These are phyloP conservation scores for Centropus unirufus DNA, from an alignment of 2,113 vertebrate genomes.

Conservation along the genomic window DNA sequence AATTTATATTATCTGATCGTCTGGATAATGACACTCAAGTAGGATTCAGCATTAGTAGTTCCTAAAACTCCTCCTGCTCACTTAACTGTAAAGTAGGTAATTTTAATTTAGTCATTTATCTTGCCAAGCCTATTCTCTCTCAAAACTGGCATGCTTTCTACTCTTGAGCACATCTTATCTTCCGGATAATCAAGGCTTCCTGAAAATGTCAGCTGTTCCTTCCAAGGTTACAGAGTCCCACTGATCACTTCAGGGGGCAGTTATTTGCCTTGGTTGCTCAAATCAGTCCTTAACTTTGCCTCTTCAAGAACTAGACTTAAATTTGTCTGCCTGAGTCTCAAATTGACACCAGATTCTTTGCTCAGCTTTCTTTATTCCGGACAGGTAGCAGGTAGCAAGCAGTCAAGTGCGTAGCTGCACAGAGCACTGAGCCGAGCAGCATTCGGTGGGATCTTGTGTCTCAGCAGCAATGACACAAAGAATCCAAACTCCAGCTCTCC, in stretches of 20 bases:
- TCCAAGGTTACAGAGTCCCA: not conserved
- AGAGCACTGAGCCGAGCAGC: not conserved
- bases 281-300: not conserved
- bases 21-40: not conserved
- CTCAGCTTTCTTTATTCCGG: not conserved
- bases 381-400: not conserved
- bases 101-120: not conserved
- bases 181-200: not conserved
- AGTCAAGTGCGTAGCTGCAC: not conserved
- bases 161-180: not conserved
- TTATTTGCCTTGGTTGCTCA: not conserved
- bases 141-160: not conserved
- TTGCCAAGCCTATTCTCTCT: not conserved
- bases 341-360: not conserved
- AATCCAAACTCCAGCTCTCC: not conserved
- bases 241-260: not conserved
- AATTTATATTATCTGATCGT: not conserved
- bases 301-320: not conserved
- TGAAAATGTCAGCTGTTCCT: not conserved
- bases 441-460: not conserved
- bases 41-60: not conserved
- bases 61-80: not conserved
- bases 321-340: not conserved
- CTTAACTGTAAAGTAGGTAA: not conserved
- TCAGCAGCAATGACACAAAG: not conserved